Evolutionary conservation across 2,797 vertebrate genomes (phyloP).

Genomic region (Crenuchus spilurus): DNA sequence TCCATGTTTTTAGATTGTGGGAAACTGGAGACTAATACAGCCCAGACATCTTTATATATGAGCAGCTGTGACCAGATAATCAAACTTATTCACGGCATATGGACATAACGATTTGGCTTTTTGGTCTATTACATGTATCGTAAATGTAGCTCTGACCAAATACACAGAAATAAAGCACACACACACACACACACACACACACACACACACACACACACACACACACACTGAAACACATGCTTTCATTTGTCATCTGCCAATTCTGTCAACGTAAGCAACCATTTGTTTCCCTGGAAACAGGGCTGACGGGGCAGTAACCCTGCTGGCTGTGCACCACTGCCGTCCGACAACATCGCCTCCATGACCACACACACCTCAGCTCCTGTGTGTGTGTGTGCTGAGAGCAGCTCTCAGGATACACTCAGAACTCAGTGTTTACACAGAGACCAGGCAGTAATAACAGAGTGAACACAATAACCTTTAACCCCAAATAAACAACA

Average conservation of each 20-base stretch:
- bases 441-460: no score
- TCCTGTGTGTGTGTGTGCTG: not conserved
- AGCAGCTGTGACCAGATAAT: no score
- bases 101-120: no score
- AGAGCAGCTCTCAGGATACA: no score
- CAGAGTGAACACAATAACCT: no score
- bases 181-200: not conserved
- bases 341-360: not conserved
- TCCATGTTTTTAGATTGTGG: no score
- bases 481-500: no score
- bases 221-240: slow-evolving; percentile 4
- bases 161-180: not conserved
- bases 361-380: not conserved
- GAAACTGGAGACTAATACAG: no score
- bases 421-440: no score
- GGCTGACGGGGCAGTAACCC: slow-evolving; percentile 5
- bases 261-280: slow-evolving; percentile 26
- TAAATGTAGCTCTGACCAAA: not conserved
- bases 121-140: no score
- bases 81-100: no score
- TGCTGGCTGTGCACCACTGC: slow-evolving; percentile 4
- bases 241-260: slow-evolving; percentile 18
- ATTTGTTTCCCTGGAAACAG: slow-evolving; percentile 11
- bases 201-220: not conserved
- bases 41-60: no score